phyloP scores from a whole-genome alignment of 2,888 invertebrate species.

The Macrosoma leucophasiata region DNA sequence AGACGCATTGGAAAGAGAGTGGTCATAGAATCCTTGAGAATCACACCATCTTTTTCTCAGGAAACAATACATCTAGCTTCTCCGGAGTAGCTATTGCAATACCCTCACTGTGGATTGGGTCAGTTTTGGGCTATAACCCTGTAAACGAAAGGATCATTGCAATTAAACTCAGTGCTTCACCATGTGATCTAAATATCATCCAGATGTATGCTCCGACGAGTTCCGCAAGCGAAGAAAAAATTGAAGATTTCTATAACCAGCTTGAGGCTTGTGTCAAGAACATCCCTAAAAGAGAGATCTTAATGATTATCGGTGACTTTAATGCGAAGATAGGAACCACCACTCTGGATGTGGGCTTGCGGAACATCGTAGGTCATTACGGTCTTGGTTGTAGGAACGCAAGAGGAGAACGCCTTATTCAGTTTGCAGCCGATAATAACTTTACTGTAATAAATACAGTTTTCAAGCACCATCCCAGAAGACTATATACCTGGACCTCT shows the following conservation, averaged over 20 bases:
- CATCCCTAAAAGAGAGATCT: slow-evolving; percentile 10
- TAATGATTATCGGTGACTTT: no score
- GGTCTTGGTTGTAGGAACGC: slow-evolving; percentile 16
- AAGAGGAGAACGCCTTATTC: not conserved
- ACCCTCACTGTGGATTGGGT: slow-evolving; percentile 4
- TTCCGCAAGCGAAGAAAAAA: slow-evolving; percentile 3
- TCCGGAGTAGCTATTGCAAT: slow-evolving; percentile 15
- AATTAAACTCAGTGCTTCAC: slow-evolving; percentile 8
- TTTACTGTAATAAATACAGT: slow-evolving; percentile 1
- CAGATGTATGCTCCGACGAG: slow-evolving; percentile 13
- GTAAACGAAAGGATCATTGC: slow-evolving; percentile 5
- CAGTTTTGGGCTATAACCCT: slow-evolving; percentile 13
- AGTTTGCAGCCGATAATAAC: not conserved
- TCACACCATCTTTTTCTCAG: slow-evolving; percentile 17
- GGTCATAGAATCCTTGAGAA: slow-evolving; percentile 13
- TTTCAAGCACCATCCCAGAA: no score
- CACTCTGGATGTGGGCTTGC: slow-evolving; percentile 1
- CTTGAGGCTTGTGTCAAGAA: slow-evolving; percentile 3
- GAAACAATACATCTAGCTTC: slow-evolving; percentile 10
- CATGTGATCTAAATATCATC: slow-evolving; percentile 7
- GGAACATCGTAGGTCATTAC: slow-evolving; percentile 8
- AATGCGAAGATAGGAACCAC: slow-evolving; percentile 7
- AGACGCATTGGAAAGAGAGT: slow-evolving; percentile 18
- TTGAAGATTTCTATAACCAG: slow-evolving; percentile 10
- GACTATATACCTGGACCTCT: no score